Evolutionary conservation across 2,113 vertebrate genomes (phyloP).

Genomic region (Pomatorhinus ruficollis): DNA sequence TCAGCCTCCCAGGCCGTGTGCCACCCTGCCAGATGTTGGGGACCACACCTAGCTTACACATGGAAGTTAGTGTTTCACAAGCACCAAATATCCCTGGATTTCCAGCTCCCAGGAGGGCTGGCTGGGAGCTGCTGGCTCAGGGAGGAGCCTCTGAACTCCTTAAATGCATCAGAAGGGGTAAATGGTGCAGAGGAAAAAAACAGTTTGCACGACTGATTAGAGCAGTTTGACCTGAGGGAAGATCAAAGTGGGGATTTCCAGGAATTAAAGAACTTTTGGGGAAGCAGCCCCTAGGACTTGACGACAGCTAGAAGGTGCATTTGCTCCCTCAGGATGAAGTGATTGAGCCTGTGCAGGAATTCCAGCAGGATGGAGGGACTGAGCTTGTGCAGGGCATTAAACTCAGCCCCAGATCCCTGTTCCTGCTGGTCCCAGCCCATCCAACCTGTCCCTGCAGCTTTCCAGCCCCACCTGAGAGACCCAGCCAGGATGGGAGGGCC

Average conservation of each 20-base stretch:
- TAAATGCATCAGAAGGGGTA: neutral
- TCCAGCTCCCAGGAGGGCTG: neutral
- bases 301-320: accelerated
- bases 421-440: neutral
- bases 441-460: neutral
- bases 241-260: neutral
- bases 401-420: accelerated
- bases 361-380: accelerated
- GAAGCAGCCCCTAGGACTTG: neutral
- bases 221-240: no score
- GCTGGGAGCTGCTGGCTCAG: neutral
- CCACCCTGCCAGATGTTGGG: neutral
- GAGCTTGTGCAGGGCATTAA: accelerated
- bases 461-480: neutral
- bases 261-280: neutral
- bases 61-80: neutral
- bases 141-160: neutral
- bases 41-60: accelerated
- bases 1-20: accelerated
- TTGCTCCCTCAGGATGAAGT: accelerated
- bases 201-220: neutral
- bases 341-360: neutral
- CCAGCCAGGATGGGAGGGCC: no score
- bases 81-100: accelerated
- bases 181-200: neutral